Percentiles rank a stretch among this genome's conserved stretches.
Conservation (phyloP, 1,140 invertebrate species). For the Patella vulgata region DNA sequence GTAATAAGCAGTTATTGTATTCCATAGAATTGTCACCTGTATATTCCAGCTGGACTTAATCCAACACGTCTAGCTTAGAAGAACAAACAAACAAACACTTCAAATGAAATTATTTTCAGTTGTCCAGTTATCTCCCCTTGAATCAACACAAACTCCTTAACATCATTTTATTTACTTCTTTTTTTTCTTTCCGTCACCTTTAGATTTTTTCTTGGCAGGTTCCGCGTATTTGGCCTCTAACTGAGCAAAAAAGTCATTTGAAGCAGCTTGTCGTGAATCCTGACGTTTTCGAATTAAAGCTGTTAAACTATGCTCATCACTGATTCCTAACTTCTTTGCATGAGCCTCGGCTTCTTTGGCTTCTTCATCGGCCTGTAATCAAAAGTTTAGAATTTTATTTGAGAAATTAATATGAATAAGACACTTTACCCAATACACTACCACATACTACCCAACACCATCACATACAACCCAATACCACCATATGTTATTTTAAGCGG, state of each 20-base stretch:
- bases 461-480: not conserved
- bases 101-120: too few relatives aligned
- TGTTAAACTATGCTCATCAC: constrained; percentile 49
- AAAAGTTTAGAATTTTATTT: constrained; percentile 6
- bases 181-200: constrained; percentile 12
- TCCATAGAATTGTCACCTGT: too few relatives aligned
- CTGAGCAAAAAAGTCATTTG: constrained; percentile 63
- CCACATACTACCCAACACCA: too few relatives aligned
- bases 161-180: constrained; percentile 1
- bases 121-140: too few relatives aligned
- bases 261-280: constrained; percentile 51
- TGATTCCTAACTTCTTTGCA: constrained; percentile 61
- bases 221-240: constrained; percentile 68
- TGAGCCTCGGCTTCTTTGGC: constrained; percentile 65
- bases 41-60: too few relatives aligned
- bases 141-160: too few relatives aligned
- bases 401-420: not conserved
- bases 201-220: constrained; percentile 39
- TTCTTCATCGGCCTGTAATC: constrained; percentile 56
- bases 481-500: too few relatives aligned
- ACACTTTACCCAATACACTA: not conserved
- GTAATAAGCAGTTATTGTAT: too few relatives aligned
- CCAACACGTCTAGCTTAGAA: too few relatives aligned
- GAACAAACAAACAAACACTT: too few relatives aligned
- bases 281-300: constrained; percentile 61